These are phyloP conservation scores for Rhadina sibilatrix DNA, from an alignment of 2,113 vertebrate species.

Conservation along the genomic window DNA sequence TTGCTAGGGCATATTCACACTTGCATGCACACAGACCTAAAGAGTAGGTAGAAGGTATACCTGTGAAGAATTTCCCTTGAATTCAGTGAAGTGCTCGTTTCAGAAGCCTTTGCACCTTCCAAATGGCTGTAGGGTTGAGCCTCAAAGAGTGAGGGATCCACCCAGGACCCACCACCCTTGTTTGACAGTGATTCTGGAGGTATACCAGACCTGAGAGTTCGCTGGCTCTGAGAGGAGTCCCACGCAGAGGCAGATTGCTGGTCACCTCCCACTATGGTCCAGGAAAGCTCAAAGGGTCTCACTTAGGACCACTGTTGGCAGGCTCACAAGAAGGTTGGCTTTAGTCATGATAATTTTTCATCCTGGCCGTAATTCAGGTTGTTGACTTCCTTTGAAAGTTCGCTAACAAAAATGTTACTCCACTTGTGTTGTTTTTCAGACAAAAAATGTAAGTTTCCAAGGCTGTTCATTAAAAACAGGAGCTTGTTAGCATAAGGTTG, in stretches of 20 bases:
- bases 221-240: background rate
- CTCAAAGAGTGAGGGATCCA: background rate
- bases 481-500: background rate
- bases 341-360: background rate
- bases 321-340: accelerated
- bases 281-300: background rate
- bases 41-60: background rate
- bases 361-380: accelerated
- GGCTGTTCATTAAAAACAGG: background rate
- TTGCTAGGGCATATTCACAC: background rate
- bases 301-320: background rate
- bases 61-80: background rate
- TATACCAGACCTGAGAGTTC: accelerated
- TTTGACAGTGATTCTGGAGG: background rate
- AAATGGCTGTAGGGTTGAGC: accelerated
- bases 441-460: background rate
- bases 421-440: background rate
- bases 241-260: background rate
- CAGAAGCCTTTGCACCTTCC: background rate
- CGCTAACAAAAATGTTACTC: background rate
- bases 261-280: background rate
- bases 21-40: background rate
- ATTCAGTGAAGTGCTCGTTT: background rate
- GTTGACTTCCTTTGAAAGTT: background rate
- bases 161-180: too few relatives aligned